A percentile compares a stretch with the other conserved stretches of the same genome.
Evolutionary conservation across 2,888 invertebrate genomes (phyloP).

Genomic region (Lochmaea crataegi): DNA sequence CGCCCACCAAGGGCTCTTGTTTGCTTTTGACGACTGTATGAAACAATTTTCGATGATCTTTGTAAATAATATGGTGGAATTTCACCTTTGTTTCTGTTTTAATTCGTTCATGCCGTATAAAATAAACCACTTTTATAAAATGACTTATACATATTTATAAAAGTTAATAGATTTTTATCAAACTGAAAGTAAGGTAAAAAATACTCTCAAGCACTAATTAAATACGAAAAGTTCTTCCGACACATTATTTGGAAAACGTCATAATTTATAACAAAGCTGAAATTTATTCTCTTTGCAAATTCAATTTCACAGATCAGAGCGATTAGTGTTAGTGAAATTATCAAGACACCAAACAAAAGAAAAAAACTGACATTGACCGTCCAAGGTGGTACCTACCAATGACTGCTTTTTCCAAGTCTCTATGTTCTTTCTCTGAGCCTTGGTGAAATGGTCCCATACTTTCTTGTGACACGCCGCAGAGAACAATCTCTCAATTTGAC

Average conservation of each 20-base stretch:
- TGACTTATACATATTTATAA: too few species aligned
- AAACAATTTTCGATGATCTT: too few species aligned
- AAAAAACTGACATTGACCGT: slow-evolving; percentile 47
- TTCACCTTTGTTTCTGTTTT: too few species aligned
- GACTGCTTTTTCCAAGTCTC: slow-evolving; percentile 98
- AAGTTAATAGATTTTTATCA: too few species aligned
- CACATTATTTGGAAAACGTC: background rate
- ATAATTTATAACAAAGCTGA: background rate
- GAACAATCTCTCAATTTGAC: slow-evolving; percentile 99
- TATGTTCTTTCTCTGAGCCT: slow-evolving; percentile 98
- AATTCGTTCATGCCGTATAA: too few species aligned
- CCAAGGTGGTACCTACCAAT: slow-evolving; percentile 77
- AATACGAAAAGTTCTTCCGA: too few species aligned
- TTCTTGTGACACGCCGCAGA: slow-evolving; percentile 95
- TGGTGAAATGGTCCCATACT: slow-evolving; percentile 99
- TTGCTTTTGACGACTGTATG: too few species aligned
- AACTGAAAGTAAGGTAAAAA: too few species aligned
- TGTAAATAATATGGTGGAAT: too few species aligned
- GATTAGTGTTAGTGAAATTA: slow-evolving; percentile 10
- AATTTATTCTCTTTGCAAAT: background rate
- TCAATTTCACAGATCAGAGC: background rate
- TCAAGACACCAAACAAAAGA: slow-evolving; percentile 3
- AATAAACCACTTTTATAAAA: too few species aligned
- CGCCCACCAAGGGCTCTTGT: too few species aligned
- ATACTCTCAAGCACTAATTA: too few species aligned